Conservation (phyloP, 2,888 invertebrate genomes). For the Toxonevra muliebris region DNA sequence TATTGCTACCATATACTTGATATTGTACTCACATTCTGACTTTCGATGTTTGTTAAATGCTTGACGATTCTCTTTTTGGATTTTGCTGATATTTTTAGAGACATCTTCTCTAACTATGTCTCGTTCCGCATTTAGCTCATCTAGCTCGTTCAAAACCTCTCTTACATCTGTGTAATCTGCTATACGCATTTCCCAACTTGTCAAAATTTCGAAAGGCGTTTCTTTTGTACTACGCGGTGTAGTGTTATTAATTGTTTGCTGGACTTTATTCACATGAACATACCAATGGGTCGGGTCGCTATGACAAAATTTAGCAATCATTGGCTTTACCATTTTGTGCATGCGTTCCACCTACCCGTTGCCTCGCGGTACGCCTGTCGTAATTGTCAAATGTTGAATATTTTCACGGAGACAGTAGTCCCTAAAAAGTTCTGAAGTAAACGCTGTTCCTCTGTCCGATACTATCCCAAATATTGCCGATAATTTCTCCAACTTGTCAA, state of each 20-base stretch:
- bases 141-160: neutral
- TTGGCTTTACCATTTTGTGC: neutral
- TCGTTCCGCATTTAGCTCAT: neutral
- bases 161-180: neutral
- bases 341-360: slow-evolving; percentile 13
- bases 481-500: too few relatives aligned
- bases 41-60: too few relatives aligned
- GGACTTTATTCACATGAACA: neutral
- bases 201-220: too few relatives aligned
- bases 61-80: too few relatives aligned
- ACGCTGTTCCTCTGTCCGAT: slow-evolving; percentile 17
- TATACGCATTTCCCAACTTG: slow-evolving; percentile 2
- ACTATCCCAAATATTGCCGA: too few relatives aligned
- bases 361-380: slow-evolving; percentile 11
- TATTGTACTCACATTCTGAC: too few relatives aligned
- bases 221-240: neutral
- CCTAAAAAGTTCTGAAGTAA: neutral
- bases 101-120: neutral
- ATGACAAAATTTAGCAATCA: slow-evolving; percentile 9
- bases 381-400: slow-evolving; percentile 2
- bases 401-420: neutral
- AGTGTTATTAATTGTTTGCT: slow-evolving; percentile 8
- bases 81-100: too few relatives aligned
- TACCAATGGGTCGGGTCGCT: neutral
- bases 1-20: slow-evolving; percentile 2